Base-by-base conservation (phyloP, 2,797 vertebrate species). In the Remorina albescens region DNA sequence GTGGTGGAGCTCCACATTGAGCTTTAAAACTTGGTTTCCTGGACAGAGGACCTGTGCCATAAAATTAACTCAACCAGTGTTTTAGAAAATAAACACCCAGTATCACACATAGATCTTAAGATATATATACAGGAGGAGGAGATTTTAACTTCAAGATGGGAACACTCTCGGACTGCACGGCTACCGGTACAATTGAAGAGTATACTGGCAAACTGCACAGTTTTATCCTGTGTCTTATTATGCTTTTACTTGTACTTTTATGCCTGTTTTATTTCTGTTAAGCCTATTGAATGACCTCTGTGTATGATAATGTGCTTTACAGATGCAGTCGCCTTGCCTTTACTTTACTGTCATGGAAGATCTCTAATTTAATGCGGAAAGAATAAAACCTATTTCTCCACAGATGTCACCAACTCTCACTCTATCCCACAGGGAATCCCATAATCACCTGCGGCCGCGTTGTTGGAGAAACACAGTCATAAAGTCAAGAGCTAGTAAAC, bases 381-480 rank as follows among this genome's bases (percentile, higher is more conserved):
- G 37, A 25, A 46, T 51, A 71, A 55, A 32, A 50, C n/a, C 84
- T 82, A 82, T 83, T 81, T 90, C 70, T 66, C 44, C 66, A 25
- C 80, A 72, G 60, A 82, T 74, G 86, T 90, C 86, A 77, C 71
- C 2, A 41, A 69, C 60, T 53, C 71, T 41, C 63, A 9, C 34
- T 70, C 70, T 53, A 37, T 62, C 41, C 71, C 51, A 7, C 37
- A 64, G 78, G 81, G 85, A 82, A 87, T 89, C 86, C 86, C 77
- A 76, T 86, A 87, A 90, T 85, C 86, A 89, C 87, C 78, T 86
- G 76, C 53, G 76, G 81, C 71, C 39, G 51, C 44, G 51, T 57
- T 44, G 78, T 68, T 12, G 74, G 81, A 85, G 76, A 81, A 83
- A 89, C 2, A 76, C 64, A 80, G 83, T 82, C 83, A 84, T 79